A percentile compares a stretch with the other conserved stretches of the same genome.
Evolutionary conservation across 2,888 invertebrate species (phyloP).

Genomic region (Seira musarum): DNA sequence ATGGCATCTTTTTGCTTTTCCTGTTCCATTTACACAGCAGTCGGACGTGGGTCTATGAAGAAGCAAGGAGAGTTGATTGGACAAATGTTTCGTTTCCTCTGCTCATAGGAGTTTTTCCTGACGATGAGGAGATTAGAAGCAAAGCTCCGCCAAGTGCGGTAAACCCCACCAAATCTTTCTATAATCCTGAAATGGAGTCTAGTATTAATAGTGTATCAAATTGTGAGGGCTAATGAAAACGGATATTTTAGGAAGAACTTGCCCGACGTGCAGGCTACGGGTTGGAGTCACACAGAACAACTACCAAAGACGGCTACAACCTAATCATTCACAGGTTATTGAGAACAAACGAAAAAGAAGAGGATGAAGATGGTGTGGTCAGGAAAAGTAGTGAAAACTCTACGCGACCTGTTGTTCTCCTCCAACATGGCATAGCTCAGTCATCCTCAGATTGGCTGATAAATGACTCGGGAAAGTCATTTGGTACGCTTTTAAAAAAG

Average conservation of each 20-base stretch:
- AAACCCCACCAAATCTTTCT: too few relatives aligned
- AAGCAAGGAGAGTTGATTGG: too few relatives aligned
- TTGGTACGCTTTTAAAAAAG: conserved; percentile 13
- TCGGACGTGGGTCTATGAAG: too few relatives aligned
- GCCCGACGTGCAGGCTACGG: conserved; percentile 28
- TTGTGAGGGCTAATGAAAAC: not conserved
- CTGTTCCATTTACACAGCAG: too few relatives aligned
- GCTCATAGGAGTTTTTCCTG: not conserved
- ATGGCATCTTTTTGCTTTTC: too few relatives aligned
- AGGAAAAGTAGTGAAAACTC: too few relatives aligned
- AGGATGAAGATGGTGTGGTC: too few relatives aligned
- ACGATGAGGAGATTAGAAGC: conserved; percentile 10
- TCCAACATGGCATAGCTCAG: conserved; percentile 56
- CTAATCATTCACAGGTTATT: conserved; percentile 25
- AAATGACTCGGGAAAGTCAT: conserved; percentile 48
- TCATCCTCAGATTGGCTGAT: conserved; percentile 56
- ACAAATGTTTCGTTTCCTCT: too few relatives aligned
- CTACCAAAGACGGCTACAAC: conserved; percentile 32
- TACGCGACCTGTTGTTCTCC: conserved; percentile 48
- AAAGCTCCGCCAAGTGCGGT: conserved; percentile 39
- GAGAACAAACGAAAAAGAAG: not conserved
- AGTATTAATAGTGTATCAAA: not conserved
- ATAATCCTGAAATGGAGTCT: too few relatives aligned
- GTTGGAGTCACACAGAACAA: conserved; percentile 15
- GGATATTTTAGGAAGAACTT: conserved; percentile 14